A percentile compares a stretch with the other conserved stretches of the same genome.
Conservation (phyloP, 53 echinoderm and acorn worm genomes). For the Holothuria leucospilota region DNA sequence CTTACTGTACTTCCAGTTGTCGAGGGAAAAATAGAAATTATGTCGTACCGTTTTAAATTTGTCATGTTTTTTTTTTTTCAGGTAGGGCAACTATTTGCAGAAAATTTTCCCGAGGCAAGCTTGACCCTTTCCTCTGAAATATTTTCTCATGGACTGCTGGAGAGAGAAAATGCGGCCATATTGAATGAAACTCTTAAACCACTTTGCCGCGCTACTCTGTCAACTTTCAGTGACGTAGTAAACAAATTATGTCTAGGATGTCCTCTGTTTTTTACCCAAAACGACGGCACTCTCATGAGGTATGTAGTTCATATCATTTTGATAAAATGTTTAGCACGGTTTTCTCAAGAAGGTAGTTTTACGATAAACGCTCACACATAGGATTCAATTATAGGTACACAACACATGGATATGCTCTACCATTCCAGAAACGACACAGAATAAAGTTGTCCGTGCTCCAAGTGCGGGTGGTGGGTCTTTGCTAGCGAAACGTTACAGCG, state of each 20-base stretch:
- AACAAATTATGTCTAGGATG: constrained; percentile 72
- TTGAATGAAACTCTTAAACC: constrained; percentile 90
- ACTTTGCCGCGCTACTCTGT: constrained; percentile 74
- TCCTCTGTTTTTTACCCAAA: constrained; percentile 91
- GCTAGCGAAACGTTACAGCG: too few relatives aligned
- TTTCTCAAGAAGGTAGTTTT: too few relatives aligned
- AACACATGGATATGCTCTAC: too few relatives aligned
- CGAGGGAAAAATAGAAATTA: too few relatives aligned
- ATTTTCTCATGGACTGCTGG: constrained; percentile 81
- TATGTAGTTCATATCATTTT: not conserved
- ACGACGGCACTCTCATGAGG: constrained; percentile 94
- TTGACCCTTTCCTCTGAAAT: constrained; percentile 80
- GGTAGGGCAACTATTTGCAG: constrained; percentile 70
- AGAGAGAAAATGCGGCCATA: constrained; percentile 91
- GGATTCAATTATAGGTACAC: too few relatives aligned
- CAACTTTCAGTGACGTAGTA: constrained; percentile 68
- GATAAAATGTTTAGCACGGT: too few relatives aligned
- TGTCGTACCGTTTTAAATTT: too few relatives aligned
- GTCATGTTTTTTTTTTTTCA: constrained; percentile 2
- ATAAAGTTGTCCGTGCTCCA: too few relatives aligned
- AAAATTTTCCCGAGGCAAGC: constrained; percentile 66
- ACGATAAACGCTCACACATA: too few relatives aligned
- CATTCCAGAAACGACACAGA: too few relatives aligned
- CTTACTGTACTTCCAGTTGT: too few relatives aligned
- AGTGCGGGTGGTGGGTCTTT: too few relatives aligned